phyloP scores from a whole-genome alignment of 2,113 vertebrate genomes.

The Glaucidium brasilianum region DNA sequence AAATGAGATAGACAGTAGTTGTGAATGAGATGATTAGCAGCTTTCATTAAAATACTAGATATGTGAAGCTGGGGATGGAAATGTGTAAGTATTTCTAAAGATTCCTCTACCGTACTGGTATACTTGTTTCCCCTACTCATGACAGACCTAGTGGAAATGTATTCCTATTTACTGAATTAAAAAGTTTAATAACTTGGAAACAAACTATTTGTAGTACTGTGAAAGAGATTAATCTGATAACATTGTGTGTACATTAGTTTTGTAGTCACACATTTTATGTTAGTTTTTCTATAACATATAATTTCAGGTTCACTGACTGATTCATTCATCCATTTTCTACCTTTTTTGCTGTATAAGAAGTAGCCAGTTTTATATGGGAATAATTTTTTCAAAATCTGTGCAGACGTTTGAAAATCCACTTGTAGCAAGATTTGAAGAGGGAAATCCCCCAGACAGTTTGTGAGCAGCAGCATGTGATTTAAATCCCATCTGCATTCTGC shows the following conservation, averaged over 20 bases:
- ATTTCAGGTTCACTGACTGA: background rate
- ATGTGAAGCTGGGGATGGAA: background rate
- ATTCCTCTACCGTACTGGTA: background rate
- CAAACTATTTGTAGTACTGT: background rate
- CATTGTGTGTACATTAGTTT: background rate
- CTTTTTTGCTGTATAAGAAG: background rate
- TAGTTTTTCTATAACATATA: background rate
- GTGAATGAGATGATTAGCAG: conserved; percentile 40
- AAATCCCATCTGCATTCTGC: background rate
- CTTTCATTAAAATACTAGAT: background rate
- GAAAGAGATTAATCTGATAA: background rate
- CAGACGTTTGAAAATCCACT: conserved; percentile 29
- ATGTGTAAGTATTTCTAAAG: background rate
- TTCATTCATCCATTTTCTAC: background rate
- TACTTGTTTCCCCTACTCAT: background rate
- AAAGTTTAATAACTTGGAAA: background rate
- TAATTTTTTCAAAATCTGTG: background rate
- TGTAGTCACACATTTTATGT: background rate
- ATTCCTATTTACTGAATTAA: background rate
- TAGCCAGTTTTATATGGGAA: background rate
- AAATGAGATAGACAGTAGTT: conserved; percentile 52
- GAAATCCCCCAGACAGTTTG: background rate
- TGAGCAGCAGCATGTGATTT: background rate
- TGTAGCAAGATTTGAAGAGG: background rate
- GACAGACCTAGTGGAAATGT: background rate